Conservation (phyloP, 2,113 vertebrate genomes). For the Oreochromis aureus region DNA sequence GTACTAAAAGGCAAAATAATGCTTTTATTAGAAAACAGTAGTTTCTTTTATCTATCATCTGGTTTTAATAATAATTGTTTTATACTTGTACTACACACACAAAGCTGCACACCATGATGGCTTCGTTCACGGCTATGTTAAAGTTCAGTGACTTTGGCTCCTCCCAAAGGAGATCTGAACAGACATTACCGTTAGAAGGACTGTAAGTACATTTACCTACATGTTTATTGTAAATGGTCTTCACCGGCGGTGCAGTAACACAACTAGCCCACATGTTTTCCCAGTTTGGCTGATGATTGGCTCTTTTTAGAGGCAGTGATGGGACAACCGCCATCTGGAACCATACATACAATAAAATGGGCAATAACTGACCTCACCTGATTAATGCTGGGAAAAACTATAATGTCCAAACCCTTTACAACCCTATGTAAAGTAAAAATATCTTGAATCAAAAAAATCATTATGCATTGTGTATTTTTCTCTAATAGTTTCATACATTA, state of each 20-base stretch:
- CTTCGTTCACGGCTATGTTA: neutral
- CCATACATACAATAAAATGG: neutral
- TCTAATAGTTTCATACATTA: neutral
- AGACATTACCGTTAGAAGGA: neutral
- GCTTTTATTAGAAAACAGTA: accelerated
- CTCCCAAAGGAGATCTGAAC: neutral
- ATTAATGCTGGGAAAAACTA: neutral
- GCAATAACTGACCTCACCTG: neutral
- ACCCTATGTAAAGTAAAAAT: neutral
- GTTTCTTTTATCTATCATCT: neutral
- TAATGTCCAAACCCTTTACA: neutral
- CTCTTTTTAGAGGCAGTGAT: neutral
- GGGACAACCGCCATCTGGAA: neutral
- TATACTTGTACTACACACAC: neutral
- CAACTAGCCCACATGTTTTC: neutral
- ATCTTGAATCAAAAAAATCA: too few species aligned
- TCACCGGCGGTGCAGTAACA: neutral
- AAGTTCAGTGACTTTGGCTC: neutral
- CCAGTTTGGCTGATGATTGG: neutral
- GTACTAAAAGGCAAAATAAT: neutral
- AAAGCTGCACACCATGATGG: accelerated
- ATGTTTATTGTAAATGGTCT: neutral
- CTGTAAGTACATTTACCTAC: neutral
- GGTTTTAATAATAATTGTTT: neutral
- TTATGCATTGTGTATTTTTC: neutral